Base-by-base conservation (phyloP, 2,888 invertebrate genomes). In the Apamea epomidion region DNA sequence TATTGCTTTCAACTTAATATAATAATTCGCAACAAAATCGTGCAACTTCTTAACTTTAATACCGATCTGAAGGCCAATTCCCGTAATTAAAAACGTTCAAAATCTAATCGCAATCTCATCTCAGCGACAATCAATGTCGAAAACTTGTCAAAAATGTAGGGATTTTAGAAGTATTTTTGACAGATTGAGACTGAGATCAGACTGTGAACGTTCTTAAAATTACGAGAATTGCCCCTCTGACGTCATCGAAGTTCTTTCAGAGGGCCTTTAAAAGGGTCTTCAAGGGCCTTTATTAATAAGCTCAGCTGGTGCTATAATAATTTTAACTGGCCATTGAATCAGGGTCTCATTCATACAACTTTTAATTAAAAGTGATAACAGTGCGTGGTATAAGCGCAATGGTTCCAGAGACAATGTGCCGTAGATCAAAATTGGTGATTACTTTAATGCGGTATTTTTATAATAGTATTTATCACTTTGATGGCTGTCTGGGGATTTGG, bases 321-420 rank as follows among this genome's bases (percentile, higher is more conserved):
- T 80, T 86, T 84, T 48, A 83, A 78, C 73, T 74, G 85, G 21
- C 71, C 68, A 83, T 89, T 88, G 72, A 83, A 60, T 72, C 29
- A 78, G 77, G 62, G 65, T 58, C 67, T 79, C 72, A 79, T 82
- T 88, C 82, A 89, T 80, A 80, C 60, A 87, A 90, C 70, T 91
- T 91, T 91, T 90, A 90, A 91, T 90, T 90, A 90, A 84, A 89
- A 78, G 69, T 82, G 78, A 85, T 91, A 91, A 89, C 89, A 73
- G 79, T 70, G 71, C 71, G 54, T 74, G 21, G 37, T 64, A 32
- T 80, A 58, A 82, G 62, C 14, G 82, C 69, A 89, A 86, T 70
- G 78, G 58, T 72, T 77, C 78, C 62, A 25, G 42, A 75, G 76
- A 86, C 83, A 86, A 86, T 80, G 74, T 32, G 42, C 42, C 73